phyloP scores from a whole-genome alignment of 1,140 invertebrate species.

The Acyrthosiphon pisum region DNA sequence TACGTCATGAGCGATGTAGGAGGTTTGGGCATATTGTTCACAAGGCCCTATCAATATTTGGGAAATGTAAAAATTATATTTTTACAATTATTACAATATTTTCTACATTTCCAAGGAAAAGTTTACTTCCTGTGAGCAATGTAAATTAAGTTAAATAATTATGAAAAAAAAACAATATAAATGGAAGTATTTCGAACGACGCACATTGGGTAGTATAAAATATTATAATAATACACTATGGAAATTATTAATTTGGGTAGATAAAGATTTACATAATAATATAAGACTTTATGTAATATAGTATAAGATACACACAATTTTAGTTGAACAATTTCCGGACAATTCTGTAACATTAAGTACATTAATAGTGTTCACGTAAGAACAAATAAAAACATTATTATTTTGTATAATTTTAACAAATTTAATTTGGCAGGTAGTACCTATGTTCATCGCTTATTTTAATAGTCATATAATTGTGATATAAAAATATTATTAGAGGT shows the following conservation, averaged over 20 bases:
- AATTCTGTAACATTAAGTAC: not conserved
- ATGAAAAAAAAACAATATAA: not conserved
- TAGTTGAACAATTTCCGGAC: not conserved
- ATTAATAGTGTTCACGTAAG: not conserved
- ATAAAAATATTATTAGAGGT: not conserved
- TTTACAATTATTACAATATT: rapidly evolving
- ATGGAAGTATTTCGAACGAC: not conserved
- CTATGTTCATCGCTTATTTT: too few species aligned
- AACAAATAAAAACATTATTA: not conserved
- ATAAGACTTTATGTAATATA: not conserved
- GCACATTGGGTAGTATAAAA: not conserved
- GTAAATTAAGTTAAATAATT: not conserved
- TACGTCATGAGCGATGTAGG: not conserved
- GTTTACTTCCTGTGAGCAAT: not conserved
- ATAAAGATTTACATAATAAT: not conserved
- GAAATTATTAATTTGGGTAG: not conserved
- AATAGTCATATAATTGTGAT: not conserved
- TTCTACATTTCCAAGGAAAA: not conserved
- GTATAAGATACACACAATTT: not conserved
- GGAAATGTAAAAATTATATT: not conserved
- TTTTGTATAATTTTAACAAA: not conserved
- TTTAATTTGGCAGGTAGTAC: not conserved
- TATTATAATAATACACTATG: not conserved
- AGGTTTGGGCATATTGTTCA: not conserved
- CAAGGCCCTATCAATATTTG: not conserved